Evolutionary conservation across 30 jellyfish, hydroid and myxozoan species (phyloP), one percentile per base, ranked within the genome.

Genomic region (Rhopilema esculentum): DNA sequence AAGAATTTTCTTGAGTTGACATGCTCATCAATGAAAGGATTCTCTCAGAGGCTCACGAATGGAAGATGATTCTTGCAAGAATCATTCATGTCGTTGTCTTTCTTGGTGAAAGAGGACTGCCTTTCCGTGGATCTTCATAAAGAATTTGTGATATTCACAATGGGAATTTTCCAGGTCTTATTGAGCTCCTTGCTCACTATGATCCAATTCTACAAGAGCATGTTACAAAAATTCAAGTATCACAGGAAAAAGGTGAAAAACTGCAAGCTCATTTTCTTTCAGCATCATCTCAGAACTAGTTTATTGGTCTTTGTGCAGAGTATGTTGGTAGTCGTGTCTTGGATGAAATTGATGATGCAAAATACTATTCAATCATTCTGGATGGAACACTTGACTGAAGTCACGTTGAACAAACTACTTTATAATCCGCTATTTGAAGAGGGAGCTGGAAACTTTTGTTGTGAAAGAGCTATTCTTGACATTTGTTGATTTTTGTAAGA

Each of bases 161-260:
- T 71, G 87, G 78, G 62, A 82, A 70, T 72, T 84, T 84, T 31
- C 71, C 40, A 29, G 93, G 93, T 16, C 79, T 84, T 61, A 61
- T 52, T 28, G 81, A 84, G 86, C 93, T 48, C 61, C 80, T 84
- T 28, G 71, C 87, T 71, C 87, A 26, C 72, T 71, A 84, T 51
- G 91, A 82, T 68, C 91, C 91, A 68, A 70, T 82, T 82, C 83
- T 82, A 66, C 86, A 51, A 82, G 91, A 68, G 77, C 91, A 78
- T 64, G 80, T 84, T 15, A 70, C 88, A 21, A 71, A 83, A 29
- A 68, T 76, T 25, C 69, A 84, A 73, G 88, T 70, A 72, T 84
- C 87, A 31, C 93, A 84, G 30, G 78, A 83, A 72, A 84, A 73
- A 84, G 86, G 88, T 29, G 72, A 62, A 53, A 84, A 81, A 49